Percentiles rank a stretch among this genome's conserved stretches.
Conservation (phyloP, 2,888 invertebrate species). For the Zeuzera pyrina region DNA sequence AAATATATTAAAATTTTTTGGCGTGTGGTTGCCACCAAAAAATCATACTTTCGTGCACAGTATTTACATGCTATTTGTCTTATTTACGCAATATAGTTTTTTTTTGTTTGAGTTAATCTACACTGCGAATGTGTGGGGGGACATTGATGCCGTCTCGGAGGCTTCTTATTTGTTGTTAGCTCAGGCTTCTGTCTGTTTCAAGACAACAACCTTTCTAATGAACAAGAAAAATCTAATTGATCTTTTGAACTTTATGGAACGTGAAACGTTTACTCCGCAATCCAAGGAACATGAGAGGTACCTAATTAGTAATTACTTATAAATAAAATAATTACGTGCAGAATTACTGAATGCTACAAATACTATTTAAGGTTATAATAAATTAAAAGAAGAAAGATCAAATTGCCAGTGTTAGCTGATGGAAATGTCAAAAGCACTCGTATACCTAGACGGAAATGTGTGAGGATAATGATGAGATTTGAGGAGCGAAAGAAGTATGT, state of each 20-base stretch:
- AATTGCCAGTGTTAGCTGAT: no score
- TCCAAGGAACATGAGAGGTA: conserved; percentile 37
- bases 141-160: conserved; percentile 46
- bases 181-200: conserved; percentile 50
- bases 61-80: conserved; percentile 30
- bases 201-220: conserved; percentile 39
- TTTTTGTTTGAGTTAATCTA: conserved; percentile 48
- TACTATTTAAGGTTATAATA: no score
- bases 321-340: no score
- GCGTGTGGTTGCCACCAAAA: conserved; percentile 39
- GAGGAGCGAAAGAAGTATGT: no score
- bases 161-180: conserved; percentile 52
- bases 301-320: no score
- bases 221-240: conserved; percentile 30
- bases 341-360: no score
- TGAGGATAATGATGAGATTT: no score
- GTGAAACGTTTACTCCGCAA: conserved; percentile 31
- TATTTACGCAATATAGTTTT: conserved; percentile 43
- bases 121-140: conserved; percentile 45
- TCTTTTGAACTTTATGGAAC: conserved; percentile 35
- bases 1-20: conserved; percentile 33
- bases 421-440: no score
- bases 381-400: no score
- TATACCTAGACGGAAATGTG: no score
- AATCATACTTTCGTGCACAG: conserved; percentile 23